A percentile compares a stretch with the other conserved stretches of the same genome.
Conservation (phyloP, 2,797 vertebrate genomes). For the Premnoplex brunnescens region DNA sequence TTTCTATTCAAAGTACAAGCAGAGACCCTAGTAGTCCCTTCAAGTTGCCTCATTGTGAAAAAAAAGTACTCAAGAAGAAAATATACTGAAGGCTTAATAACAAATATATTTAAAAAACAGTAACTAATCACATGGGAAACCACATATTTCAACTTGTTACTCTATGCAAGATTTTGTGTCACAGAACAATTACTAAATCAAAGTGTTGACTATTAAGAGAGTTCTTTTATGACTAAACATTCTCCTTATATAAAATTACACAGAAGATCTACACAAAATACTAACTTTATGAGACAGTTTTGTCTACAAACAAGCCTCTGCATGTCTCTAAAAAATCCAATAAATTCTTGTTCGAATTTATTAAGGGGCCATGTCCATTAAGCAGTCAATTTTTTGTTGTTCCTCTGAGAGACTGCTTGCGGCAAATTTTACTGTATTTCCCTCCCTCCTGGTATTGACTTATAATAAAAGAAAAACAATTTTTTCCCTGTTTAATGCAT, state of each 20-base stretch:
- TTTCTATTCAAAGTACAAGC: background rate
- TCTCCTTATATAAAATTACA: background rate
- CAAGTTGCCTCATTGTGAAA: background rate
- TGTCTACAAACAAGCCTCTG: background rate
- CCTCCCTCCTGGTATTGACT: constrained; percentile 47
- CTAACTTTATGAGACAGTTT: background rate
- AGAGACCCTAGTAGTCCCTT: background rate
- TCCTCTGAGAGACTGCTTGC: constrained; percentile 9
- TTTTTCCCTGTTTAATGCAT: constrained; percentile 30
- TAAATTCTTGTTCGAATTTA: background rate
- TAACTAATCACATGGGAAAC: background rate
- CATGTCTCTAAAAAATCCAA: background rate
- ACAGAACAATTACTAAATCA: background rate
- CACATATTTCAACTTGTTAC: background rate
- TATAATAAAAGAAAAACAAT: constrained; percentile 62
- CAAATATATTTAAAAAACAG: constrained; percentile 3
- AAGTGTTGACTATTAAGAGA: background rate
- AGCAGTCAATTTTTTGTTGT: constrained; percentile 10
- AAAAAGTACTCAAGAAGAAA: background rate
- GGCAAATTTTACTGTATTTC: constrained; percentile 39
- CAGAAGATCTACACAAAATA: background rate
- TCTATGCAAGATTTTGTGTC: background rate
- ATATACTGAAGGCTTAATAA: background rate
- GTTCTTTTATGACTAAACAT: background rate
- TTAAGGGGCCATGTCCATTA: background rate